phyloP scores from a whole-genome alignment of 2,888 invertebrate genomes.

The Saturnia pavonia region DNA sequence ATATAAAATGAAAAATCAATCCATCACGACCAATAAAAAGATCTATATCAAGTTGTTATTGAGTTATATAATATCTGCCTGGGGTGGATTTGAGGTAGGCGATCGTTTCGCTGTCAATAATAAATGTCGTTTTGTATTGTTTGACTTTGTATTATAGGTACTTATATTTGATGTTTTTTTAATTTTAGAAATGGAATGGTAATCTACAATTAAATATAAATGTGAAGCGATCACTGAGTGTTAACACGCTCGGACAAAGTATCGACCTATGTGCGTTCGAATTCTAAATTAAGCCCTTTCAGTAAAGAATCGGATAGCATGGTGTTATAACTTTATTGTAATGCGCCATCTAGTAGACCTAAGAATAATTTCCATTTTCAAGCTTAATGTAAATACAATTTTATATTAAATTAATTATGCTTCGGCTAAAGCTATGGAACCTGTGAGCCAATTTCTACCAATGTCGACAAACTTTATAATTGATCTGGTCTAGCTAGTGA shows the following conservation, averaged over 20 bases:
- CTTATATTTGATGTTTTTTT: neutral
- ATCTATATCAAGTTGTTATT: constrained; percentile 48
- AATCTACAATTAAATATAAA: neutral
- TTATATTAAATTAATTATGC: no score
- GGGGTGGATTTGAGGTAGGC: constrained; percentile 32
- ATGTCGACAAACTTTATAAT: no score
- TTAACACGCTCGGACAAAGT: neutral
- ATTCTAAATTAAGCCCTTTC: neutral
- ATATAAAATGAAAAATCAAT: constrained; percentile 62
- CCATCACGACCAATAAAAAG: constrained; percentile 57
- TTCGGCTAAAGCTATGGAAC: no score
- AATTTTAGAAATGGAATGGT: no score
- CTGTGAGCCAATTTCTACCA: no score
- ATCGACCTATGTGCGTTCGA: neutral
- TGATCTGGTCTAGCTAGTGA: no score
- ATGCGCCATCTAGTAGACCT: no score
- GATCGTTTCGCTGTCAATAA: constrained; percentile 27
- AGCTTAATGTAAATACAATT: no score
- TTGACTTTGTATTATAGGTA: neutral
- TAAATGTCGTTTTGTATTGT: constrained; percentile 24
- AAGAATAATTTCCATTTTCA: no score
- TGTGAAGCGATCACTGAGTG: neutral
- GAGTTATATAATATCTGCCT: constrained; percentile 33
- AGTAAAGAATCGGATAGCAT: neutral
- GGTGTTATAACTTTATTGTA: no score